These are phyloP conservation scores for Chauna torquata DNA, from an alignment of 2,113 vertebrate genomes.

Conservation along the genomic window DNA sequence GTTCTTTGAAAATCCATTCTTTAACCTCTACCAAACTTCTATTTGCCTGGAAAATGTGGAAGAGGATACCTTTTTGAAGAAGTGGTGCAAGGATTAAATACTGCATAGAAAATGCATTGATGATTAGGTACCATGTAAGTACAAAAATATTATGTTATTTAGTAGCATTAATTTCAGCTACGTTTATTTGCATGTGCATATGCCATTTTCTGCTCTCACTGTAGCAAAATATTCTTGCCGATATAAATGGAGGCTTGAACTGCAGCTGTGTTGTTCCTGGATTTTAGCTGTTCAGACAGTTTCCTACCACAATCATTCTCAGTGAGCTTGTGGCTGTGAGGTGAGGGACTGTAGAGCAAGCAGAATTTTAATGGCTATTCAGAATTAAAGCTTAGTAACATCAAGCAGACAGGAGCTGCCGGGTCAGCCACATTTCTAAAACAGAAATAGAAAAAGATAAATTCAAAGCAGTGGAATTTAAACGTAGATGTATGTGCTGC, in stretches of 20 bases:
- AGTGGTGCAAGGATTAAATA: neutral
- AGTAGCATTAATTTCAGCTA: neutral
- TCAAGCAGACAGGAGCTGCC: conserved; percentile 50
- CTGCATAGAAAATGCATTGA: neutral
- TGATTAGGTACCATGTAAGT: neutral
- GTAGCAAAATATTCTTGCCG: neutral
- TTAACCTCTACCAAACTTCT: neutral
- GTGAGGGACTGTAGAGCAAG: conserved; percentile 14
- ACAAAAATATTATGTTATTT: neutral
- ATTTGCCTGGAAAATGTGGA: neutral
- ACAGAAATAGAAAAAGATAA: conserved; percentile 52
- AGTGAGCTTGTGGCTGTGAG: neutral
- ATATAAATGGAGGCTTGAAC: neutral
- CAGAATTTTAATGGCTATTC: conserved; percentile 62
- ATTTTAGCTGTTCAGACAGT: neutral
- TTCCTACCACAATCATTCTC: conserved; percentile 5
- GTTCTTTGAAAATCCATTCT: neutral
- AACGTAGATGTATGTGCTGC: neutral
- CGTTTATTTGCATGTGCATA: neutral
- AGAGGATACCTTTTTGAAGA: neutral
- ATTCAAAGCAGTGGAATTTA: conserved; percentile 55
- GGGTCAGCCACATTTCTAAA: conserved; percentile 56
- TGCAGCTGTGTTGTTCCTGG: neutral
- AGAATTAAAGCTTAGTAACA: conserved; percentile 53
- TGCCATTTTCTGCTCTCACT: neutral